Conservation (phyloP, 2,113 vertebrate genomes). For the Nicator chloris region DNA sequence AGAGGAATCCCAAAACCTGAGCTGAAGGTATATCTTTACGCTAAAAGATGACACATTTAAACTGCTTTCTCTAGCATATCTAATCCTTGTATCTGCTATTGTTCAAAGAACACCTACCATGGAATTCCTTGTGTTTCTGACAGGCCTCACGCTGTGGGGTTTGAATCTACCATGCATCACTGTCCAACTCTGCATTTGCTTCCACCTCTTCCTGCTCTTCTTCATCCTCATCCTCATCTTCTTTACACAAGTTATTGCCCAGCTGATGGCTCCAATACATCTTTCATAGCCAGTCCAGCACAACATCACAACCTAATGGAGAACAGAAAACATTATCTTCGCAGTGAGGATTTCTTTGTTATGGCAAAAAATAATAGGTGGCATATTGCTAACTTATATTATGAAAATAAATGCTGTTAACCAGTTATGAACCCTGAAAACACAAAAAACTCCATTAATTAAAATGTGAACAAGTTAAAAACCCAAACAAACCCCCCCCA, state of each 20-base stretch:
- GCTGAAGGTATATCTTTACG: neutral
- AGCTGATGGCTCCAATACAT: conserved; percentile 92
- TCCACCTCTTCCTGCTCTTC: conserved; percentile 58
- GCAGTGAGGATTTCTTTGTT: neutral
- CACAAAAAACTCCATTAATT: neutral
- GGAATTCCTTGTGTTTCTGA: conserved; percentile 79
- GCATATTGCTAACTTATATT: neutral
- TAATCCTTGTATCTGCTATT: neutral
- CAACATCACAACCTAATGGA: conserved; percentile 80
- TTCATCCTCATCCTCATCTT: conserved; percentile 74
- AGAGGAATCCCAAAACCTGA: neutral
- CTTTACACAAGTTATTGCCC: conserved; percentile 74
- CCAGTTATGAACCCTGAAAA: neutral
- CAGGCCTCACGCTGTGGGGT: neutral
- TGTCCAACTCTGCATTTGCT: conserved; percentile 54
- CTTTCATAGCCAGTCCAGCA: conserved; percentile 92
- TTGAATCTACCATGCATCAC: conserved; percentile 59
- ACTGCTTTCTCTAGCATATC: neutral
- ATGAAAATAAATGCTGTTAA: neutral
- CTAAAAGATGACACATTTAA: neutral
- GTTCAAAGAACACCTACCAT: conserved; percentile 67
- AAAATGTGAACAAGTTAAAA: neutral
- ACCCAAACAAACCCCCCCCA: fast-evolving
- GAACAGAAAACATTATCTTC: neutral
- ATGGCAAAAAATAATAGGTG: neutral